Base-by-base conservation (phyloP, 2,797 vertebrate genomes). In the Sitta carolinensis region DNA sequence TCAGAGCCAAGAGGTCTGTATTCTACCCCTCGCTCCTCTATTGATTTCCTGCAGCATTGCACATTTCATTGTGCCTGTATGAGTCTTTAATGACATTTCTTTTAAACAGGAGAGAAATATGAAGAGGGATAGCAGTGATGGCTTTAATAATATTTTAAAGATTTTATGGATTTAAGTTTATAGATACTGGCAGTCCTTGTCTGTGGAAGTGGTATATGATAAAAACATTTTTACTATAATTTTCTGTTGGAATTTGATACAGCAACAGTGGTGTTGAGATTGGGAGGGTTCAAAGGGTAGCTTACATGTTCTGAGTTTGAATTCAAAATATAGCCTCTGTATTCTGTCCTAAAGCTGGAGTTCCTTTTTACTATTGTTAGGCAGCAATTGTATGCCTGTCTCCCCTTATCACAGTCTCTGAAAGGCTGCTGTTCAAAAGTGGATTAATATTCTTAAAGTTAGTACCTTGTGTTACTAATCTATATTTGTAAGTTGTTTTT, bases 361-460 rank as follows among this genome's bases (percentile, higher is more conserved):
- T 34, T 95, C 62, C 50, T 86, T 90, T 94, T 69, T 62, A n/a
- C 89, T 75, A 26, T 85, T 95, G 84, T 92, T 93, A 50, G 64
- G 69, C 73, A 84, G 89, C 87, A 75, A 52, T 86, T 95, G 73
- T 84, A n/a, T 64, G 87, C 76, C 68, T 90, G 87, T 83, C 87
- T 93, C 16, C 58, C 51, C 40, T 62, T 61, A 67, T 62, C 73
- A 68, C 43, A 30, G 22, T 38, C 54, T 91, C 58, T 94, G 76
- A 93, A 94, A 90, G 61, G 29, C 61, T 72, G 26, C 57, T 75
- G 55, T 92, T 88, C 45, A 42, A 52, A 92, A 87, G 62, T 21
- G 29, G 21, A 21, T 89, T 38, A 68, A 38, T 92, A 57, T 68
- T 75, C 62, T 80, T 68, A 68, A 43, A 58, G 87, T 70, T 80